Conservation (phyloP, 2,797 vertebrate species). For the Acipenser ruthenus region DNA sequence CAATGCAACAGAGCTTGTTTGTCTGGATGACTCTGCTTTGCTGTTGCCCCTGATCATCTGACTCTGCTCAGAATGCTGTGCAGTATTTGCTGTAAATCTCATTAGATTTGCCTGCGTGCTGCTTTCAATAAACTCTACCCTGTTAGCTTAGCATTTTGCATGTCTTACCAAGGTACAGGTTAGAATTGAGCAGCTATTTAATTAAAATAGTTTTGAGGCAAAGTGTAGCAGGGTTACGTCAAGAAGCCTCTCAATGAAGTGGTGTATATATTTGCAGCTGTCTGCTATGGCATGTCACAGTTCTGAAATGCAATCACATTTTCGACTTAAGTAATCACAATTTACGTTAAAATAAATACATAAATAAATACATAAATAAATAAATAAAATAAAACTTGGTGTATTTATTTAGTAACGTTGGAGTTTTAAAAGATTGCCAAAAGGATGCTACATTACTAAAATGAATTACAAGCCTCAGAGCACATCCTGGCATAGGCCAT, state of each 20-base stretch:
- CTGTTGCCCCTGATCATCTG: not conserved
- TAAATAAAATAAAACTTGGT: too few species aligned
- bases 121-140: slow-evolving; percentile 10
- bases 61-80: not conserved
- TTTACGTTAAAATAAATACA: too few species aligned
- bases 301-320: too few species aligned
- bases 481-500: too few species aligned
- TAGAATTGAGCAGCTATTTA: not conserved
- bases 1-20: not conserved
- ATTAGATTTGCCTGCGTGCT: slow-evolving; percentile 10
- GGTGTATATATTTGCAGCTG: not conserved
- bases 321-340: too few species aligned
- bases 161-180: slow-evolving; percentile 5
- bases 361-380: too few species aligned
- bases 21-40: not conserved
- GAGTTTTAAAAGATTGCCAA: too few species aligned
- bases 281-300: not conserved
- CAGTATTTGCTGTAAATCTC: slow-evolving; percentile 13
- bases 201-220: slow-evolving; percentile 5
- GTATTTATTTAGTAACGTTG: too few species aligned
- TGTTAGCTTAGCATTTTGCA: not conserved
- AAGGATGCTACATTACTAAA: too few species aligned
- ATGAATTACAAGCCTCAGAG: too few species aligned
- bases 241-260: slow-evolving; percentile 3
- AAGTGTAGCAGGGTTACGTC: not conserved